phyloP scores from a whole-genome alignment of 2,888 invertebrate genomes.

The Fragum sueziense region DNA sequence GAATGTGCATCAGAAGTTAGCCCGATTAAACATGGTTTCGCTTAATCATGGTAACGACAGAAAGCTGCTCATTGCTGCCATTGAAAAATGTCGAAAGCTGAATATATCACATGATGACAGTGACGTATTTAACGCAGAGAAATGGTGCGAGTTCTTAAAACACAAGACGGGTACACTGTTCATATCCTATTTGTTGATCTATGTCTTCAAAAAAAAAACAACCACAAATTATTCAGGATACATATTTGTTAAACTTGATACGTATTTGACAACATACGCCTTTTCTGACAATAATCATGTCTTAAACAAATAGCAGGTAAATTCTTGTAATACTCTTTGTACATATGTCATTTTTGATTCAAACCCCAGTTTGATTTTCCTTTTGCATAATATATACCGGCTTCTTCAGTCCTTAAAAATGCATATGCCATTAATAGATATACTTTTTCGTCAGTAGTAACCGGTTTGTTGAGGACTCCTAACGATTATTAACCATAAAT shows the following conservation, averaged over 20 bases:
- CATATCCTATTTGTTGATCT: background rate
- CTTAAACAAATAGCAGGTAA: too few species aligned
- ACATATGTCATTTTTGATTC: too few species aligned
- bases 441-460: too few species aligned
- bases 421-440: too few species aligned
- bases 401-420: too few species aligned
- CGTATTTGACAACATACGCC: background rate
- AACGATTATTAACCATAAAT: too few species aligned
- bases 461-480: too few species aligned
- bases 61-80: conserved; percentile 12
- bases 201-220: background rate
- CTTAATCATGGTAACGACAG: conserved; percentile 17
- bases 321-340: too few species aligned
- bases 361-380: too few species aligned
- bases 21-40: conserved; percentile 27
- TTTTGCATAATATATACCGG: too few species aligned
- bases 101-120: background rate
- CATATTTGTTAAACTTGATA: background rate
- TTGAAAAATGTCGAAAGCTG: conserved; percentile 41
- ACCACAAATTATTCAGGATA: background rate
- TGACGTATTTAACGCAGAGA: background rate
- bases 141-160: background rate
- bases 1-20: conserved; percentile 47
- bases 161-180: conserved; percentile 6
- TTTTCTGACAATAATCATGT: too few species aligned